Conservation (phyloP, 1,140 invertebrate genomes). For the Panagrolaimus sp. region DNA sequence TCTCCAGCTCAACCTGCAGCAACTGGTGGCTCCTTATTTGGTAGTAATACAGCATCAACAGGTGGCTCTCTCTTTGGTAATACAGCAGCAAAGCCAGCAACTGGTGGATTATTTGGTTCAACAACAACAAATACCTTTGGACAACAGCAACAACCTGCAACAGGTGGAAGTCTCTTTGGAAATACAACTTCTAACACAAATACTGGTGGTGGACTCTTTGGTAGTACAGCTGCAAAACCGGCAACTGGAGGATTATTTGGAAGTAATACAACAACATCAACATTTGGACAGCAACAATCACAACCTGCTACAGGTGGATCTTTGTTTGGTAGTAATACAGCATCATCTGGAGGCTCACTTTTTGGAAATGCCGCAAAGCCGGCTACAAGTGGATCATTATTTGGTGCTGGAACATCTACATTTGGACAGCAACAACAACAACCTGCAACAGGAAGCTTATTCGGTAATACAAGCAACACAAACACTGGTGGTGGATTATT, state of each 20-base stretch:
- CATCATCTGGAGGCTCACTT: not conserved
- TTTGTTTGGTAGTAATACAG: not conserved
- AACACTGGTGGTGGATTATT: not conserved
- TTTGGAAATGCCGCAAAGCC: not conserved
- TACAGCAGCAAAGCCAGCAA: conserved; percentile 4
- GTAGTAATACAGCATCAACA: not conserved
- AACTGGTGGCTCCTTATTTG: conserved; percentile 1
- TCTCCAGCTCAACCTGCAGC: too few relatives aligned
- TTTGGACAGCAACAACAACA: not conserved
- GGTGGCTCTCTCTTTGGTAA: not conserved
- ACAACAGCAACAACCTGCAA: too few relatives aligned
- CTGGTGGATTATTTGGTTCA: not conserved
- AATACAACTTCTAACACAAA: not conserved
- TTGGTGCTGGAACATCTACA: not conserved
- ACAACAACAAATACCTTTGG: not conserved
- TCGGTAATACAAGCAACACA: not conserved
- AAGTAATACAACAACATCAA: not conserved
- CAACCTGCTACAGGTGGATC: not conserved
- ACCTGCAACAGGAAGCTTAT: not conserved
- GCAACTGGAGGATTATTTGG: not conserved
- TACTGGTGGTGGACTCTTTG: not conserved
- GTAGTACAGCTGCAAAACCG: not conserved
- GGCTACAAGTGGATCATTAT: not conserved
- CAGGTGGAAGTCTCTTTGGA: not conserved
- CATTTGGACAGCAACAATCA: not conserved